Evolutionary conservation across 2,113 vertebrate genomes (phyloP).

Genomic region (Tragelaphus buxtoni): DNA sequence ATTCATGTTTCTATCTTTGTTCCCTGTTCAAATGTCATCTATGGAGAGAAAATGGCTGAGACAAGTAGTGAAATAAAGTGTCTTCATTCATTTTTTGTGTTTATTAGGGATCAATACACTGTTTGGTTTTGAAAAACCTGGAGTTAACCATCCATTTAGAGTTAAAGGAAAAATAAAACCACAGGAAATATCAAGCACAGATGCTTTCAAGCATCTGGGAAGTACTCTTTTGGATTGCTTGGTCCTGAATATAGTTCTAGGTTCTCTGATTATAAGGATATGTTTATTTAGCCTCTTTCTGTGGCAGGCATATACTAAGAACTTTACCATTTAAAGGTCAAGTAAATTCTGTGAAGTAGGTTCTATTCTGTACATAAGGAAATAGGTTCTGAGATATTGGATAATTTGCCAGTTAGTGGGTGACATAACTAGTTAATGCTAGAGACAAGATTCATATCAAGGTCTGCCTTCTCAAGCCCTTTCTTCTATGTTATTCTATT

Average conservation of each 20-base stretch:
- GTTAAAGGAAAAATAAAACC: constrained; percentile 34
- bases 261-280: not conserved
- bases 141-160: not conserved
- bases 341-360: not conserved
- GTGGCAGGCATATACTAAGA: not conserved
- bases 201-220: not conserved
- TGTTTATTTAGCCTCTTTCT: not conserved
- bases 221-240: not conserved
- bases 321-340: not conserved
- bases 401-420: not conserved
- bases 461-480: not conserved
- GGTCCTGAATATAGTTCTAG: not conserved
- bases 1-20: not conserved
- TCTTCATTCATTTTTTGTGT: constrained; percentile 16
- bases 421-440: not conserved
- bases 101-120: not conserved
- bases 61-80: not conserved
- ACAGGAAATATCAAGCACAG: not conserved
- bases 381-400: not conserved
- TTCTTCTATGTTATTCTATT: not conserved
- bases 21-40: not conserved
- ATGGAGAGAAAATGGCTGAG: not conserved
- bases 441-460: not conserved
- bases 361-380: not conserved
- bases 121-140: constrained; percentile 26